Percentiles rank a stretch among this genome's conserved stretches.
Conservation (phyloP, 2,113 vertebrate species). For the Clarias batrachus region DNA sequence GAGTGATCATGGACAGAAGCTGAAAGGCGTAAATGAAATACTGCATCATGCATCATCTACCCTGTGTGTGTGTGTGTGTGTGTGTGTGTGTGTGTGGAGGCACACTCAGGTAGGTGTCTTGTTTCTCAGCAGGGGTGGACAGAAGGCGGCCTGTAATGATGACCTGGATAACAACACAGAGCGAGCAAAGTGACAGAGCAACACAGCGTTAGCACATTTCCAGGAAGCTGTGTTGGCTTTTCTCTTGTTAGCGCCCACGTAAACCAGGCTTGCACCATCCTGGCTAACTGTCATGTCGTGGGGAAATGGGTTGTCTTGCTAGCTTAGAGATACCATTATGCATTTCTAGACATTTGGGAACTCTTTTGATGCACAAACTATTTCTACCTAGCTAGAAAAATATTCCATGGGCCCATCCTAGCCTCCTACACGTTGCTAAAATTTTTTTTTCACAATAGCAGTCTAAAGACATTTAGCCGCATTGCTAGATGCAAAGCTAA, state of each 20-base stretch:
- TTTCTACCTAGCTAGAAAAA: background rate
- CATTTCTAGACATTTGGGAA: background rate
- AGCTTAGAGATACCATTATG: background rate
- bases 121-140: slow-evolving; percentile 18
- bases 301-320: slow-evolving; percentile 1
- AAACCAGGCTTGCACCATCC: background rate
- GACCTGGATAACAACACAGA: slow-evolving; percentile 22
- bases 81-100: slow-evolving; percentile 24
- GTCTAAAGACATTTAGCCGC: background rate
- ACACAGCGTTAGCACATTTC: background rate
- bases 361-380: background rate
- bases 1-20: slow-evolving; percentile 8
- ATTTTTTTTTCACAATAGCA: too few species aligned
- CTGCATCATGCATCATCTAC: slow-evolving; percentile 1
- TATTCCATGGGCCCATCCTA: background rate
- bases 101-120: slow-evolving; percentile 1
- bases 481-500: background rate
- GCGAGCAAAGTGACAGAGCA: slow-evolving; percentile 4
- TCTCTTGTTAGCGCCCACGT: slow-evolving; percentile 1
- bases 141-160: slow-evolving; percentile 25
- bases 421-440: background rate
- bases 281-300: background rate
- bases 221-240: background rate
- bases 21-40: slow-evolving; percentile 14
- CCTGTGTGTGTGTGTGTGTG: slow-evolving; percentile 16